Percentiles rank a stretch among this genome's conserved stretches.
phyloP scores from a whole-genome alignment of 2,797 vertebrate genomes.

The Anas acuta region DNA sequence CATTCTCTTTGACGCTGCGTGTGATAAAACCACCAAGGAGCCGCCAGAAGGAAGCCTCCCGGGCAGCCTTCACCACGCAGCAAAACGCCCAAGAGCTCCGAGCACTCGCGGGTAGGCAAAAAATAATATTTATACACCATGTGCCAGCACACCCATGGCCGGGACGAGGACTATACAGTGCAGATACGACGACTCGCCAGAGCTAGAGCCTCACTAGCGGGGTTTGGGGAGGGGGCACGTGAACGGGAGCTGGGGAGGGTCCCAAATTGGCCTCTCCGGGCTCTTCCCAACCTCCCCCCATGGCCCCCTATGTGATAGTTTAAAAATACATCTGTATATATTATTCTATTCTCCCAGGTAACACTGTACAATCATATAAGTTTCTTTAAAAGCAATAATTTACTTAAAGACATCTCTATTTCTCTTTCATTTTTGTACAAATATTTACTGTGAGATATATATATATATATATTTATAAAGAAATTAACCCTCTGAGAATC shows the following conservation, averaged over 20 bases:
- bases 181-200: conserved; percentile 24
- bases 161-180: conserved; percentile 59
- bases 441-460: conserved; percentile 68
- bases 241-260: not conserved
- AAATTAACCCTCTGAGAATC: conserved; percentile 66
- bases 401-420: conserved; percentile 73
- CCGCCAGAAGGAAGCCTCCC: not conserved
- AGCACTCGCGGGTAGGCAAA: conserved; percentile 51
- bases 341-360: conserved; percentile 71
- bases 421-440: conserved; percentile 64
- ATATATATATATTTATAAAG: conserved; percentile 67
- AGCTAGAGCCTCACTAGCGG: conserved; percentile 2
- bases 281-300: conserved; percentile 28
- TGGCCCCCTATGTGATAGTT: conserved; percentile 45
- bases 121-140: conserved; percentile 62
- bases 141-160: conserved; percentile 38
- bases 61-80: not conserved
- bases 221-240: not conserved
- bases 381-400: conserved; percentile 75
- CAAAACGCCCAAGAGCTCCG: conserved; percentile 19
- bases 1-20: not conserved
- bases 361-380: conserved; percentile 72
- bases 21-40: not conserved
- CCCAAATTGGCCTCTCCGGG: not conserved
- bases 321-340: conserved; percentile 73